Base-by-base conservation (phyloP, 2,797 vertebrate genomes). In the Aldrovandia affinis region DNA sequence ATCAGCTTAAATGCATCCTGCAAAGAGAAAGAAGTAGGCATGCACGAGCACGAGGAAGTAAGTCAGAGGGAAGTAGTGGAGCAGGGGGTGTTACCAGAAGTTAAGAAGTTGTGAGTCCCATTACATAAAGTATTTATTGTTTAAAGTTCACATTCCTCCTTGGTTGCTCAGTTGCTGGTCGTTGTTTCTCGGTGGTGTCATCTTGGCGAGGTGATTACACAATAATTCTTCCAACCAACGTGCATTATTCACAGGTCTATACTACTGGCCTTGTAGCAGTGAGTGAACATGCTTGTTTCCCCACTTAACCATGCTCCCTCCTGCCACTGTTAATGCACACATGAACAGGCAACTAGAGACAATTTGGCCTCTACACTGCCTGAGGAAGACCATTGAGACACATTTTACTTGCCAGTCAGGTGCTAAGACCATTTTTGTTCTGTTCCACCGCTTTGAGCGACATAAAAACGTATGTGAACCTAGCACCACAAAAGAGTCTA, bases 41-140 rank as follows among this genome's bases (percentile, higher is more conserved):
- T 36, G 30, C 68, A 70, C 8, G 18, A 18, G 68, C 68, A 22
- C 39, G 73, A 78, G 73, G 77, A 44, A 33, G 55, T 20, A 25
- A 57, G 54, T 65, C 1, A 33, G 33, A 20, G 14, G n/a, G 8
- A 70, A 70, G 15, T 0, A 57, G 39, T 15, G 68, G 68, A 14
- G 30, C 15, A 22, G 30, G 14, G 68, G 30, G 68, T 65, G 63
- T 30, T 65, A 65, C 28, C 63, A 70, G 68, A 70, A 75, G 82
- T 47, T 73, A 73, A 30, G 18, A 3, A 30, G 22, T 50, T 52
- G 44, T 80, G n/a, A 80, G 78, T 30, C 28, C 70, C 36, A 47
- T 52, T 54, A 52, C 52, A 80, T 80, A 39, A 80, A 59, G 78
- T 54, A 80, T 80, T 80, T 25, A 80, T 57, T 36, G 78, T 20